phyloP scores from a whole-genome alignment of 2,888 invertebrate species.

The Steinernema hermaphroditum region DNA sequence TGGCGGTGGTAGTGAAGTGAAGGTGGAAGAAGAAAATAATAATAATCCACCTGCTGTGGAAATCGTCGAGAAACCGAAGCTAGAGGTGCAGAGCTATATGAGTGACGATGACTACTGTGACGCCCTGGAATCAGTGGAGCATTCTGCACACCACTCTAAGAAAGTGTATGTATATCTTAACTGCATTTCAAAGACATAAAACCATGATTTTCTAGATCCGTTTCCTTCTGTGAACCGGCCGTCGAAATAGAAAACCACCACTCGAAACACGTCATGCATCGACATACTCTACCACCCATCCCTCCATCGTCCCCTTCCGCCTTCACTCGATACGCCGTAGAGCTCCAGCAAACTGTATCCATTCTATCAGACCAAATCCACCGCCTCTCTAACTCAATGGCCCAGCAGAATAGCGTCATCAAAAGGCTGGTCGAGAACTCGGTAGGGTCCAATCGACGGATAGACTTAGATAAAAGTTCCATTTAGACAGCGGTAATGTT shows the following conservation, averaged over 20 bases:
- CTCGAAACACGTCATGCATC: neutral
- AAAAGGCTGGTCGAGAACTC: neutral
- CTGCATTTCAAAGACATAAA: too few species aligned
- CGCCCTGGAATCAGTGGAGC: neutral
- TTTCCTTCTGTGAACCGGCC: constrained; percentile 1
- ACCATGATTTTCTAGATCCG: too few species aligned
- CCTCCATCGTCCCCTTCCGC: neutral
- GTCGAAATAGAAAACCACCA: neutral
- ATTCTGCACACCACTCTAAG: neutral
- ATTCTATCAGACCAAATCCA: constrained; percentile 1
- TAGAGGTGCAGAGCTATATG: neutral
- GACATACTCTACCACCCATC: neutral
- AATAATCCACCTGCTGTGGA: too few species aligned
- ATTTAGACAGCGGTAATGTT: constrained; percentile 6
- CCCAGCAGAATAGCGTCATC: neutral
- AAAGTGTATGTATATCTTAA: neutral
- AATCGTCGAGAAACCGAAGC: neutral
- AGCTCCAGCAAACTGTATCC: constrained; percentile 9
- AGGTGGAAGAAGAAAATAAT: neutral
- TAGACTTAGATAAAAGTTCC: too few species aligned
- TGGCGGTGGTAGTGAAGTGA: neutral
- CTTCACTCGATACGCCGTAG: neutral
- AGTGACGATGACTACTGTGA: constrained; percentile 15
- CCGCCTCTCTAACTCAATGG: neutral
- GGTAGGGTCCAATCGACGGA: neutral